Evolutionary conservation across 2,797 vertebrate genomes (phyloP).

Genomic region (Halcyon chelicuti): DNA sequence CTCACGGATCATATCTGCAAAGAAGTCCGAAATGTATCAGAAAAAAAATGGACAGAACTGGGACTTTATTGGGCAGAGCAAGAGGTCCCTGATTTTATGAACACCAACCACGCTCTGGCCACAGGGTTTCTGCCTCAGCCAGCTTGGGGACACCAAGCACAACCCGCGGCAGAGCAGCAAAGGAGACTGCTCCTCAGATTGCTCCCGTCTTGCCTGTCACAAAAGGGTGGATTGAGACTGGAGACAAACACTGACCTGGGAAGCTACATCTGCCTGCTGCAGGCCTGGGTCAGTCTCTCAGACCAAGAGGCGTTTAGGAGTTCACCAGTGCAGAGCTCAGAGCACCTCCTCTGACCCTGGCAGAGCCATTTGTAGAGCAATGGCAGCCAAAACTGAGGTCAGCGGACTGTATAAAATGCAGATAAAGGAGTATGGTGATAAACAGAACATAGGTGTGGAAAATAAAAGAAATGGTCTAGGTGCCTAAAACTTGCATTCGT

Average conservation of each 20-base stretch:
- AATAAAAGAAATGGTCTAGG: not conserved
- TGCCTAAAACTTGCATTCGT: not conserved
- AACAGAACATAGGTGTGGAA: not conserved
- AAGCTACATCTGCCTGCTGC: not conserved
- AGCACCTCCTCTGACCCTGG: not conserved
- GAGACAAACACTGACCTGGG: not conserved
- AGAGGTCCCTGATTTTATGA: not conserved
- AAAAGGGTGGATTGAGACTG: not conserved
- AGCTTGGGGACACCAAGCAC: not conserved
- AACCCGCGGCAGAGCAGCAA: not conserved
- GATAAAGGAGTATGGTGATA: not conserved
- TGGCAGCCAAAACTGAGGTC: not conserved
- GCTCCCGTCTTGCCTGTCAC: not conserved
- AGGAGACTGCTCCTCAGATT: not conserved
- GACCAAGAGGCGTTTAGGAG: not conserved
- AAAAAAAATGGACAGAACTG: not conserved
- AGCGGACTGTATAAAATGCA: not conserved
- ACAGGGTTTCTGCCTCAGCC: not conserved
- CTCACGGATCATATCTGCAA: accelerated
- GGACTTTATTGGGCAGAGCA: not conserved
- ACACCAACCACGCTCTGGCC: not conserved
- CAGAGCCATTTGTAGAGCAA: not conserved
- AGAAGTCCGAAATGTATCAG: not conserved
- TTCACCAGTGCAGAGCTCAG: not conserved
- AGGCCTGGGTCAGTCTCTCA: not conserved